Evolutionary conservation across 1,140 invertebrate species (phyloP).

Genomic region (Hypsibius dujardini): DNA sequence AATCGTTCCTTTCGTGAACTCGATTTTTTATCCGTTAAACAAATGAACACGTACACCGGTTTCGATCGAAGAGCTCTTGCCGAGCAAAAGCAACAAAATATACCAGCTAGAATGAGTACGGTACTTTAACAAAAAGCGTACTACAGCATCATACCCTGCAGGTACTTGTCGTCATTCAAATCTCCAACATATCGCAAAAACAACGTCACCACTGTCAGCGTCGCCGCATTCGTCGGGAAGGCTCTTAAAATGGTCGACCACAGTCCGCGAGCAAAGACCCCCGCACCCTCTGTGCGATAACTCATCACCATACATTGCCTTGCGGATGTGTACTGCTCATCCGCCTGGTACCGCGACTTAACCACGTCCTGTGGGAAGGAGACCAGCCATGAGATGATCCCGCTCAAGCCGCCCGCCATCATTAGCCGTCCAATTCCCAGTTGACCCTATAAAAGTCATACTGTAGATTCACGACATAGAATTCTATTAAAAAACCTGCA

Average conservation of each 20-base stretch:
- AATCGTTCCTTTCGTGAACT: no score
- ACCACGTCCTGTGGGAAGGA: slow-evolving; percentile 73
- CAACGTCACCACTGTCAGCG: slow-evolving; percentile 57
- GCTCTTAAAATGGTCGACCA: slow-evolving; percentile 58
- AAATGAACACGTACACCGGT: no score
- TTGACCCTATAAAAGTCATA: slow-evolving; percentile 19
- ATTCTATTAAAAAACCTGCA: no score
- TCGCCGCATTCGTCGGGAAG: slow-evolving; percentile 78
- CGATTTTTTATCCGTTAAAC: no score
- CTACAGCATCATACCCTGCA: background rate
- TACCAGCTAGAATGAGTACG: no score
- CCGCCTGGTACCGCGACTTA: slow-evolving; percentile 67
- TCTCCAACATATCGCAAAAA: slow-evolving; percentile 5
- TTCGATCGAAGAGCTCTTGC: no score
- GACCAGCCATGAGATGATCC: slow-evolving; percentile 62
- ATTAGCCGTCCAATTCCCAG: slow-evolving; percentile 43
- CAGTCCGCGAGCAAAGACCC: slow-evolving; percentile 49
- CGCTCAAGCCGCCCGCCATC: slow-evolving; percentile 58
- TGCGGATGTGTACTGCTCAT: slow-evolving; percentile 48
- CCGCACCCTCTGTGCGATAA: slow-evolving; percentile 46
- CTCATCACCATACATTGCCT: slow-evolving; percentile 53
- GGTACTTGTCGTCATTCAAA: slow-evolving; percentile 8
- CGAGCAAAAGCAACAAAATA: no score
- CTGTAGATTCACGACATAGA: no score
- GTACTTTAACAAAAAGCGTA: no score